These are phyloP conservation scores for Blastomussa wellsi DNA, from an alignment of 92 coral and sea anemone genomes.

Conservation along the genomic window DNA sequence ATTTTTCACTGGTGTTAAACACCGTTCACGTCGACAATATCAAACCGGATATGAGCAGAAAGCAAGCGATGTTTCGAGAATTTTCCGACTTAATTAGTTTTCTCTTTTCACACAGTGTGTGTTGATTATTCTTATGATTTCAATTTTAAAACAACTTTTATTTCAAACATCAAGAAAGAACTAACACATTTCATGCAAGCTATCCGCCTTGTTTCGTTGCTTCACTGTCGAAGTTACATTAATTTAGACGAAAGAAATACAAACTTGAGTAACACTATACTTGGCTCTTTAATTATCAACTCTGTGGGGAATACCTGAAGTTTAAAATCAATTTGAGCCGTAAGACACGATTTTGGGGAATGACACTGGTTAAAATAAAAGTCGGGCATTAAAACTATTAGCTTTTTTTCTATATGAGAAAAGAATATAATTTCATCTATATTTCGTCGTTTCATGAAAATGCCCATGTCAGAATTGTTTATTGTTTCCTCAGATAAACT, in stretches of 20 bases:
- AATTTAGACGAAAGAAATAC: not conserved
- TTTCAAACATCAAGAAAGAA: too few relatives aligned
- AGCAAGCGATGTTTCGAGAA: too few relatives aligned
- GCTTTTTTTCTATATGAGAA: not conserved
- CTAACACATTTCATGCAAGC: too few relatives aligned
- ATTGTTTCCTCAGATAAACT: not conserved
- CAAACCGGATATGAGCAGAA: too few relatives aligned
- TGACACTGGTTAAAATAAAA: not conserved
- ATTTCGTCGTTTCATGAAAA: not conserved
- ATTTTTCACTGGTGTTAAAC: too few relatives aligned
- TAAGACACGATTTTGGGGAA: not conserved
- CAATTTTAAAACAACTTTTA: too few relatives aligned
- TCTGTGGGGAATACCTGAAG: not conserved
- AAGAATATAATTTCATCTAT: too few relatives aligned
- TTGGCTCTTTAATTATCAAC: not conserved
- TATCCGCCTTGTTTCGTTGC: not conserved
- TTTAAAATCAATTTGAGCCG: not conserved
- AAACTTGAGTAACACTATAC: too few relatives aligned
- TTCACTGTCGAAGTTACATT: not conserved
- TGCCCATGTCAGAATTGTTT: not conserved
- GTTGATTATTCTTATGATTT: too few relatives aligned
- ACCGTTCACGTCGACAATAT: too few relatives aligned
- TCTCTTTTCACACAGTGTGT: too few relatives aligned
- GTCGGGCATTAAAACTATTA: not conserved
- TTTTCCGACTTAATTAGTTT: too few relatives aligned